Conservation (phyloP, 2,888 invertebrate species). For the Oligia fasciuncula region DNA sequence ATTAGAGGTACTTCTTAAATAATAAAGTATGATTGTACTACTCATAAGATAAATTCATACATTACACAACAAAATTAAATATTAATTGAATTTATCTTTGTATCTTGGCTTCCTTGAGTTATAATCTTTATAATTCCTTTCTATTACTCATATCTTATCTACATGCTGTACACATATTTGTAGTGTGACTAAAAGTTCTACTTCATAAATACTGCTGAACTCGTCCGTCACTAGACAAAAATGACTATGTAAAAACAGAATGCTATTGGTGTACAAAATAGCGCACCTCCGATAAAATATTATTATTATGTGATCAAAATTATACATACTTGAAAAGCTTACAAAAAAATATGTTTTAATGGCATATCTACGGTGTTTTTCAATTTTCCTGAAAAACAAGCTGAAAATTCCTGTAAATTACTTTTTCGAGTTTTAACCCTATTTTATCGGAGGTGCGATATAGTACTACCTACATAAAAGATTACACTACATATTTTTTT, state of each 20-base stretch:
- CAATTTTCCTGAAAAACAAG: too few species aligned
- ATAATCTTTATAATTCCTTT: slow-evolving; percentile 82
- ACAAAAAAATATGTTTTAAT: too few species aligned
- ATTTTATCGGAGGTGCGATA: too few species aligned
- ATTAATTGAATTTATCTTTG: slow-evolving; percentile 70
- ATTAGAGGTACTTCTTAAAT: slow-evolving; percentile 1
- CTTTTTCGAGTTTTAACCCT: too few species aligned
- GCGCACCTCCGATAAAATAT: too few species aligned
- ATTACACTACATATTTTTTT: neutral
- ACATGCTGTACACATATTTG: slow-evolving; percentile 77
- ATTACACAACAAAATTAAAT: slow-evolving; percentile 56
- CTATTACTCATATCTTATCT: slow-evolving; percentile 88
- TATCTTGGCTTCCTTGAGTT: slow-evolving; percentile 79
- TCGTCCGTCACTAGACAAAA: slow-evolving; percentile 41
- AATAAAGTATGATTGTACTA: slow-evolving; percentile 24
- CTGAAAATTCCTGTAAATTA: too few species aligned
- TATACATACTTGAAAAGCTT: too few species aligned
- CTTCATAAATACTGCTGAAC: slow-evolving; percentile 41
- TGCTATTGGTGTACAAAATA: slow-evolving; percentile 1
- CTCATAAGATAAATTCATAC: slow-evolving; percentile 38
- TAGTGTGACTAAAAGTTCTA: slow-evolving; percentile 77
- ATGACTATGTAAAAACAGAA: slow-evolving; percentile 23
- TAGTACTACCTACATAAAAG: too few species aligned
- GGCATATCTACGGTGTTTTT: too few species aligned
- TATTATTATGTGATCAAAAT: too few species aligned